Percentiles rank a stretch among this genome's conserved stretches.
Evolutionary conservation across 1,140 invertebrate genomes (phyloP).

Genomic region (Euwallacea fornicatus): DNA sequence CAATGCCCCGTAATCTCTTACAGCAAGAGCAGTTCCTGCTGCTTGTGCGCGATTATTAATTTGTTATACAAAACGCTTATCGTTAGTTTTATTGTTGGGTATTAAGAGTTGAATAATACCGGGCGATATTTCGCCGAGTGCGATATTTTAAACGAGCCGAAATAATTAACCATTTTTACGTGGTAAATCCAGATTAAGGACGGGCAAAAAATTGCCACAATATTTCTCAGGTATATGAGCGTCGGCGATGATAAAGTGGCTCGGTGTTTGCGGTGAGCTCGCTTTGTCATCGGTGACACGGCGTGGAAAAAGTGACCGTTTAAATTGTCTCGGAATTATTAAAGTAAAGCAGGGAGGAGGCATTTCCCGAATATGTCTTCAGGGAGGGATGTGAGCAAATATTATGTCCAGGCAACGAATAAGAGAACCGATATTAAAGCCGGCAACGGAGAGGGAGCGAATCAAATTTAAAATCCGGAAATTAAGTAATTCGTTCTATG

Average conservation of each 20-base stretch:
- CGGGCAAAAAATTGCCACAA: conserved; percentile 6
- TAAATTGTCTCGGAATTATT: background rate
- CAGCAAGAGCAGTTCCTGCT: too few species aligned
- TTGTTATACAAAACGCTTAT: background rate
- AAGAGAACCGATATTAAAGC: too few species aligned
- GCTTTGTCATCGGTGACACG: conserved; percentile 7
- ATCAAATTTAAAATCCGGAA: too few species aligned
- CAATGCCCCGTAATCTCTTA: too few species aligned
- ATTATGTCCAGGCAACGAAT: too few species aligned
- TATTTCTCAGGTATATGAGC: conserved; percentile 15
- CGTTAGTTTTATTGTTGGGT: background rate
- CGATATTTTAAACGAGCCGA: conserved; percentile 2
- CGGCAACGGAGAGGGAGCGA: too few species aligned
- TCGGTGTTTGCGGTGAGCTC: background rate
- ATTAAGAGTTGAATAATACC: background rate
- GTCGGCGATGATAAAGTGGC: background rate
- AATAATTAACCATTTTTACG: conserved; percentile 13
- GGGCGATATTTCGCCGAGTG: background rate
- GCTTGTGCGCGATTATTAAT: background rate
- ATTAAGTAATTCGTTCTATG: too few species aligned
- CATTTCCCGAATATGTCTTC: background rate
- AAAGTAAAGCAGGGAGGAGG: conserved; percentile 1
- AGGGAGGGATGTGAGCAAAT: too few species aligned
- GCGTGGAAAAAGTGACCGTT: background rate
- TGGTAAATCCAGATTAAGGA: conserved; percentile 13